phyloP scores from a whole-genome alignment of 2,888 invertebrate species.

The Amiota communis region DNA sequence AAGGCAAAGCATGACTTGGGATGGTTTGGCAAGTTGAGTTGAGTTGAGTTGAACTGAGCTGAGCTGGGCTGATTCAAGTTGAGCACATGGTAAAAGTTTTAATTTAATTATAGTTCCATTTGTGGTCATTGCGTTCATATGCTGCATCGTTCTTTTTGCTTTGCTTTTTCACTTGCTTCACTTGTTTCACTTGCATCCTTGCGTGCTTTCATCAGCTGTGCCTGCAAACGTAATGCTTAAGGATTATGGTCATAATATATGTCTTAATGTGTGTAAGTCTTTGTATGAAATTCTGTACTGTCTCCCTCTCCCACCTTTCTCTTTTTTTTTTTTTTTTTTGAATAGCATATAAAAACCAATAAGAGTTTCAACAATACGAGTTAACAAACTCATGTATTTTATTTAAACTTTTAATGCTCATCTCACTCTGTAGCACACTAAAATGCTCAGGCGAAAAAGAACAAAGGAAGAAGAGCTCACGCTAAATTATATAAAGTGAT shows the following conservation, averaged over 20 bases:
- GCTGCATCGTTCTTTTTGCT: conserved; percentile 11
- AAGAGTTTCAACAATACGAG: conserved; percentile 24
- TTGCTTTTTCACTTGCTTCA: background rate
- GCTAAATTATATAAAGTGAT: too few relatives aligned
- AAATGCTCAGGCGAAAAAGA: too few relatives aligned
- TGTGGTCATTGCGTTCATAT: conserved; percentile 50
- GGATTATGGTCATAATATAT: conserved; percentile 60
- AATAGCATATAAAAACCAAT: conserved; percentile 4
- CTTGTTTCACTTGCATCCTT: conserved; percentile 37
- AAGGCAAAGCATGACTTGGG: too few relatives aligned
- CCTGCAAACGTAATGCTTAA: conserved; percentile 46
- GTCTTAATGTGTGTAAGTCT: conserved; percentile 49
- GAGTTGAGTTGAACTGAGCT: background rate
- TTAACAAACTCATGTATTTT: conserved; percentile 28
- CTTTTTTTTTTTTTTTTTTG: too few relatives aligned
- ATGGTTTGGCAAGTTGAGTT: too few relatives aligned
- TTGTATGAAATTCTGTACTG: background rate
- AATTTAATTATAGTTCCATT: conserved; percentile 63
- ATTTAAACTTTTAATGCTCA: conserved; percentile 55
- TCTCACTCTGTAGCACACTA: conserved; percentile 37
- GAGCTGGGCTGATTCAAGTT: background rate
- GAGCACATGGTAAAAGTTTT: conserved; percentile 54
- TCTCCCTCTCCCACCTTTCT: background rate
- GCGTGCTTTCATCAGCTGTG: conserved; percentile 6
- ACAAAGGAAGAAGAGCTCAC: too few relatives aligned